A percentile compares a stretch with the other conserved stretches of the same genome.
Evolutionary conservation across 2,113 vertebrate genomes (phyloP).

Genomic region (Neomonachus schauinslandi): DNA sequence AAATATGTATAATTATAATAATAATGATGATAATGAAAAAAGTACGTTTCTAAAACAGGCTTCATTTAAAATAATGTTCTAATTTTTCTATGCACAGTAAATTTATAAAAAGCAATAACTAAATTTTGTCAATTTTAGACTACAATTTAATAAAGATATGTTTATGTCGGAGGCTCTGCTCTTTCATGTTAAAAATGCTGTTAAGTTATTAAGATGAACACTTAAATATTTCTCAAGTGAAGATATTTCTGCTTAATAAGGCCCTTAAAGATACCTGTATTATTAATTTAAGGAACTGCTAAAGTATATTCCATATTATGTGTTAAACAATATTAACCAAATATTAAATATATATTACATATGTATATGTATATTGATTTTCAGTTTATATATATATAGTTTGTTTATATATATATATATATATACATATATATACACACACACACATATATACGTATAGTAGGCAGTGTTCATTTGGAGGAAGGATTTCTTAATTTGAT

Average conservation of each 20-base stretch:
- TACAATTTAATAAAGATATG: neutral
- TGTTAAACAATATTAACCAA: neutral
- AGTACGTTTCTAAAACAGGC: slow-evolving; percentile 76
- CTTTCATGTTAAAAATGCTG: slow-evolving; percentile 41
- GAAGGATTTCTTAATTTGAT: neutral
- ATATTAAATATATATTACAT: neutral
- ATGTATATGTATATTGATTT: neutral
- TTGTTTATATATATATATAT: too few species aligned
- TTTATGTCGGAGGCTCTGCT: slow-evolving; percentile 16
- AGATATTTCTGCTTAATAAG: neutral
- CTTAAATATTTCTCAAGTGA: slow-evolving; percentile 37
- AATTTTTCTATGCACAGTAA: slow-evolving; percentile 76
- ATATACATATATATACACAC: too few species aligned
- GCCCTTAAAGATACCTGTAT: neutral
- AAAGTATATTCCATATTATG: neutral
- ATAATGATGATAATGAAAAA: slow-evolving; percentile 72
- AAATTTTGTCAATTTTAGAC: slow-evolving; percentile 34
- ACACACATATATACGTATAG: neutral
- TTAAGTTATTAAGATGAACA: neutral
- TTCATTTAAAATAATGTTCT: slow-evolving; percentile 81
- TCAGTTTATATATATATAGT: too few species aligned
- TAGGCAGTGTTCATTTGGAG: neutral
- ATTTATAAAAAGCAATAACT: slow-evolving; percentile 69
- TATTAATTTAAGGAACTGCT: neutral
- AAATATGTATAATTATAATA: slow-evolving; percentile 71